A percentile compares a stretch with the other conserved stretches of the same genome.
Conservation (phyloP, 2,797 vertebrate species). For the Spheniscus humboldti region DNA sequence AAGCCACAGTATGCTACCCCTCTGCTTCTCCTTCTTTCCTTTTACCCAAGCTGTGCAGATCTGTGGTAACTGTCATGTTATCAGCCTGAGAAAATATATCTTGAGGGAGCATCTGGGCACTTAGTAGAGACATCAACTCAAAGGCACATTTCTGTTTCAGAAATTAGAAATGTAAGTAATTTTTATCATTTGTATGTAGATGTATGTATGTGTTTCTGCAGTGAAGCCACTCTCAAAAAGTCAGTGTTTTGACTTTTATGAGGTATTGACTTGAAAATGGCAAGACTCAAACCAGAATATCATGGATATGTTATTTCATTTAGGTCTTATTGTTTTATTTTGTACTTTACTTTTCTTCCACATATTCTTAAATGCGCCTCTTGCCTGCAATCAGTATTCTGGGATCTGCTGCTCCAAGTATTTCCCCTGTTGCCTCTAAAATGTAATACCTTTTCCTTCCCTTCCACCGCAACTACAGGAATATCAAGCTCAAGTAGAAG, state of each 20-base stretch:
- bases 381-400: background rate
- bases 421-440: background rate
- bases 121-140: conserved; percentile 58
- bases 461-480: conserved; percentile 76
- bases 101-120: conserved; percentile 50
- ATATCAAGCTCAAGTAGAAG: conserved; percentile 96
- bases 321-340: background rate
- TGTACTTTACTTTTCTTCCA: background rate
- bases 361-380: background rate
- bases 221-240: background rate
- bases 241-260: background rate
- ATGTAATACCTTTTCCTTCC: background rate
- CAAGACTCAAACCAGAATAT: background rate
- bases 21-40: conserved; percentile 44
- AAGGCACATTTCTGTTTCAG: conserved; percentile 55
- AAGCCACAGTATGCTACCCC: background rate
- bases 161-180: conserved; percentile 34
- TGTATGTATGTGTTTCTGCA: background rate
- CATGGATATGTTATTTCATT: background rate
- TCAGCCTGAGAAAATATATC: conserved; percentile 37
- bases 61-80: conserved; percentile 44
- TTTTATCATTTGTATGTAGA: conserved; percentile 18
- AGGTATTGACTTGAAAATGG: background rate
- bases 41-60: conserved; percentile 46
- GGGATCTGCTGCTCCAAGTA: background rate